Evolutionary conservation across 2,797 vertebrate species (phyloP), one percentile per base, ranked within the genome.

Genomic region (Rallus crepitans): DNA sequence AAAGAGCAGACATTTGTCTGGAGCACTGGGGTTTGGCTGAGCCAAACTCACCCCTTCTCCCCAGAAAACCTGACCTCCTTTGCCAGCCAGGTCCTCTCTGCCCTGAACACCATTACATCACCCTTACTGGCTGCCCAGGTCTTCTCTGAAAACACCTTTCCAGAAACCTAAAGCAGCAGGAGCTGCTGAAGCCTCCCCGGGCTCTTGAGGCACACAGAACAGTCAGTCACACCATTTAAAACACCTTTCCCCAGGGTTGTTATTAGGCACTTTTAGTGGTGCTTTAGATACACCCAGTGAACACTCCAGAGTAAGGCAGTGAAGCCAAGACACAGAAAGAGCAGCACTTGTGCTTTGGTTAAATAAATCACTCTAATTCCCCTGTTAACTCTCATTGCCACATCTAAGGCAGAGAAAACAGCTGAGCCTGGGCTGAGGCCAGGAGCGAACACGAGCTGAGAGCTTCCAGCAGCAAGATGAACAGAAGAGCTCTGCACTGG

Each of bases 301-400:
- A 65, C 50, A 78, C 63, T 73, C 20, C 78, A 57, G 69, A 78
- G 65, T 23, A 37, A 71, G 76, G 77, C 79, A 83, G 75, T 60
- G 12, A 45, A 92, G 78, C 78, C 81, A 82, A 80, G 33, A 57
- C 55, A 75, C 42, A 76, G 47, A 40, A 89, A 87, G 82, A 60
- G 0, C 23, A 77, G 60, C 31, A n/a, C 28, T 88, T 61, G 60
- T 50, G 33, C 88, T 87, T 39, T 31, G 63, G 18, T 86, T 91
- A 40, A 96, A 90, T 88, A 90, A 95, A 95, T 95, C 95, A 89
- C 59, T 47, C 25, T 18, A 87, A 87, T 96, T 96, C 75, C 68
- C 78, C 57, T 5, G 68, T 45, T 89, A 89, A 90, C 45, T 82
- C 75, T 53, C 87, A 56, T 11, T 86, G 85, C 72, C 69, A 93